phyloP scores from a whole-genome alignment of 30 jellyfish, hydroid and myxozoan genomes.

The Phacellophora camtschatica region DNA sequence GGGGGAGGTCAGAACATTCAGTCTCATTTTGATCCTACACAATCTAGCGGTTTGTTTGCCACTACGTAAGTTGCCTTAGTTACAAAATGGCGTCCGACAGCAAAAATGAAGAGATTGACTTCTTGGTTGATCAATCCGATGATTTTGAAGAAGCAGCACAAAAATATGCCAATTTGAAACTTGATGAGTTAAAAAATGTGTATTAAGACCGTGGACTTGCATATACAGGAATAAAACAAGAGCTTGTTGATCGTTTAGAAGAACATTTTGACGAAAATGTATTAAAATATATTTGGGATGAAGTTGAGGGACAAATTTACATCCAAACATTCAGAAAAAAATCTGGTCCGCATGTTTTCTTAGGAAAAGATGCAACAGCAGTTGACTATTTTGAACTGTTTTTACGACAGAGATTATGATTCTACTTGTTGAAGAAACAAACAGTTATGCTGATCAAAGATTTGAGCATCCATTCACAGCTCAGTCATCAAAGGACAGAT shows the following conservation, averaged over 20 bases:
- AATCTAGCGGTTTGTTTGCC: no score
- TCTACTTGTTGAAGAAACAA: slow-evolving; percentile 8
- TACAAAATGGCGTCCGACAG: no score
- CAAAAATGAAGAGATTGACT: no score
- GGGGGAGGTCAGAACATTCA: no score
- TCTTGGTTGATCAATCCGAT: neutral
- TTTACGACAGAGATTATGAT: slow-evolving; percentile 11
- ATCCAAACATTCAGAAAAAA: slow-evolving; percentile 23
- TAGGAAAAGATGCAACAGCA: slow-evolving; percentile 15
- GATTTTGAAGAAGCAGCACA: neutral
- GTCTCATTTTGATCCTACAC: no score
- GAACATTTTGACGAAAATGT: neutral
- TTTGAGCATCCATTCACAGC: neutral
- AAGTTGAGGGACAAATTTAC: slow-evolving; percentile 10
- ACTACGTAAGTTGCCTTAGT: no score
- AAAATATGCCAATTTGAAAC: neutral
- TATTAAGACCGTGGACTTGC: neutral
- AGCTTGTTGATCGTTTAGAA: neutral
- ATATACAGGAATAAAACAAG: slow-evolving; percentile 2
- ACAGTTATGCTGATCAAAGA: slow-evolving; percentile 1
- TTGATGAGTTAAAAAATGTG: neutral
- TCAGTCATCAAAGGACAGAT: neutral
- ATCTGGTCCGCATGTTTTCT: slow-evolving; percentile 5
- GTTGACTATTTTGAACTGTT: neutral
- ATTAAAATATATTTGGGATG: neutral